Conservation (phyloP, 2,113 vertebrate genomes). For the Lipophrys pholis region DNA sequence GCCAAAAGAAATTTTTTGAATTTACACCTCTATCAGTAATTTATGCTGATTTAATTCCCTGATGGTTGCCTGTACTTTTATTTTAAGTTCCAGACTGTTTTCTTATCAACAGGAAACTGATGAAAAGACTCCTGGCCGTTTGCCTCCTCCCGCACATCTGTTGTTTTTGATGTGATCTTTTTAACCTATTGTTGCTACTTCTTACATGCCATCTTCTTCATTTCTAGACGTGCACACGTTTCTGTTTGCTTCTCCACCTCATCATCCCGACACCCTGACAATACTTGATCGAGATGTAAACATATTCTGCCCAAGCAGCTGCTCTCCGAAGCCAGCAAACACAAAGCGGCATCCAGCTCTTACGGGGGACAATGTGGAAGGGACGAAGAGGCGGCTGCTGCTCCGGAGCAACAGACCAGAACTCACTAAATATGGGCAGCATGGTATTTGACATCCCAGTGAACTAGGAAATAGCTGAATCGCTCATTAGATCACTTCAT, state of each 20-base stretch:
- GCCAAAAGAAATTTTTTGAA: neutral
- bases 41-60: neutral
- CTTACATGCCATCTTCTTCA: neutral
- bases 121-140: neutral
- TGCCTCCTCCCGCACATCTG: neutral
- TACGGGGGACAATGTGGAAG: neutral
- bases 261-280: neutral
- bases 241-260: neutral
- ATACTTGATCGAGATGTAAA: neutral
- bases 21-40: neutral
- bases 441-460: constrained; percentile 68
- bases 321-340: neutral
- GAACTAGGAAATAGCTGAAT: constrained; percentile 70
- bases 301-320: constrained; percentile 5
- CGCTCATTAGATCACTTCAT: constrained; percentile 67
- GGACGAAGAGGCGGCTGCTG: neutral
- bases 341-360: neutral
- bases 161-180: neutral
- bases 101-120: no score
- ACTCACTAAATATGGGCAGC: constrained; percentile 30
- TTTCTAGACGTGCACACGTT: neutral
- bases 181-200: neutral
- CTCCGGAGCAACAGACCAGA: constrained; percentile 8
- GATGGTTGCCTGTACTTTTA: neutral
- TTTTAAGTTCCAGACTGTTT: neutral